Conservation (phyloP, 2,888 invertebrate species). For the Drosophila neotestacea region DNA sequence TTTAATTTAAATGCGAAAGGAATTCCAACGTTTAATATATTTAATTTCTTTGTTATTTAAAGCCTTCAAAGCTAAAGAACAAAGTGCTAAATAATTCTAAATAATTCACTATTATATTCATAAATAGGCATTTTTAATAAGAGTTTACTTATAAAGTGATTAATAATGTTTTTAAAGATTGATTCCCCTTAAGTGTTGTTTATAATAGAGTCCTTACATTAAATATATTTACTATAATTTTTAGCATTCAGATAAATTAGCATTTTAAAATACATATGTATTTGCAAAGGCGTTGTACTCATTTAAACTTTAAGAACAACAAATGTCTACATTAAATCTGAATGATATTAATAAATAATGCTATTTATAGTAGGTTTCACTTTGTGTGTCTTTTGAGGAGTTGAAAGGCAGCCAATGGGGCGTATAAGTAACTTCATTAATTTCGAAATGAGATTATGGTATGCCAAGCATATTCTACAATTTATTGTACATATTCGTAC, state of each 20-base stretch:
- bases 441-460: slow-evolving; percentile 25
- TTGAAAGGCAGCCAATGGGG: slow-evolving; percentile 8
- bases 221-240: neutral
- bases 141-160: too few relatives aligned
- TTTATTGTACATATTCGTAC: neutral
- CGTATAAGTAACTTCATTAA: slow-evolving; percentile 41
- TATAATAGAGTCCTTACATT: neutral
- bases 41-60: too few relatives aligned
- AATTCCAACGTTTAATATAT: too few relatives aligned
- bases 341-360: slow-evolving; percentile 1
- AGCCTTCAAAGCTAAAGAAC: too few relatives aligned
- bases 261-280: neutral
- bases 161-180: too few relatives aligned
- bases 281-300: neutral
- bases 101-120: too few relatives aligned
- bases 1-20: too few relatives aligned
- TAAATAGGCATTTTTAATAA: too few relatives aligned
- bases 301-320: neutral
- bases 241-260: neutral
- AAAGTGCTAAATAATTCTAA: too few relatives aligned
- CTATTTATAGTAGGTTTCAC: slow-evolving; percentile 4
- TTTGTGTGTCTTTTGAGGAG: neutral
- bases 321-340: neutral
- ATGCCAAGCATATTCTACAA: slow-evolving; percentile 16
- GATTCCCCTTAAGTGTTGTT: too few relatives aligned